Conservation (phyloP, 2,888 invertebrate species). For the Chrysolina haemoptera region DNA sequence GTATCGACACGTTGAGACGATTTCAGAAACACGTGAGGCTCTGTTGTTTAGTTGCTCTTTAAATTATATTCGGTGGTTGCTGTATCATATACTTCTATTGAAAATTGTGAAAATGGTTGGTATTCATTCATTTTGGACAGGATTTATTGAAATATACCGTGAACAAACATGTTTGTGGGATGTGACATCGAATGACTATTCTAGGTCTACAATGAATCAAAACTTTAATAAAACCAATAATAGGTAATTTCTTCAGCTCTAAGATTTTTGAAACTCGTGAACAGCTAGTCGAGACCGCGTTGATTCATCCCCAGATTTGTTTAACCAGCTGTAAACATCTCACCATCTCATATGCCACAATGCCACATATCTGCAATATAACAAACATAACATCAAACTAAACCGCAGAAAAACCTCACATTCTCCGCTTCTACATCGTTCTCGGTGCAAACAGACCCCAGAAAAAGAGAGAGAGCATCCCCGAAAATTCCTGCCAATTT, state of each 20-base stretch:
- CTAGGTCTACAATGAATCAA: too few relatives aligned
- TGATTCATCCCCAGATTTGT: neutral
- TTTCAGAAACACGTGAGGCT: too few relatives aligned
- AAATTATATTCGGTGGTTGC: too few relatives aligned
- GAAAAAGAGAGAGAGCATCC: slow-evolving; percentile 24
- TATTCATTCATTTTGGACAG: too few relatives aligned
- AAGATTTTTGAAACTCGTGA: neutral
- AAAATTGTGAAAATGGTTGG: too few relatives aligned
- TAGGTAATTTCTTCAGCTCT: neutral
- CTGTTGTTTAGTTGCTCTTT: too few relatives aligned
- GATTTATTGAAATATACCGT: too few relatives aligned
- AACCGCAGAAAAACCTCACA: slow-evolving; percentile 13
- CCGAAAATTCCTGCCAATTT: slow-evolving; percentile 45
- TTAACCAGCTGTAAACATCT: neutral
- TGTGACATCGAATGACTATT: too few relatives aligned
- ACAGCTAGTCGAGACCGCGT: neutral
- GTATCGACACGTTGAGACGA: too few relatives aligned
- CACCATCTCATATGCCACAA: neutral
- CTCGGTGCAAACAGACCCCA: neutral
- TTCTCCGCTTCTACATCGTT: neutral
- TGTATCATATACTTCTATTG: too few relatives aligned
- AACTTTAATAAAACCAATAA: neutral
- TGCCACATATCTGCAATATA: neutral
- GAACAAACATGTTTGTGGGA: too few relatives aligned
- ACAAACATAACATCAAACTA: slow-evolving; percentile 15